Percentiles rank a stretch among this genome's conserved stretches.
Evolutionary conservation across 2,888 invertebrate species (phyloP).

Genomic region (Dione juno): DNA sequence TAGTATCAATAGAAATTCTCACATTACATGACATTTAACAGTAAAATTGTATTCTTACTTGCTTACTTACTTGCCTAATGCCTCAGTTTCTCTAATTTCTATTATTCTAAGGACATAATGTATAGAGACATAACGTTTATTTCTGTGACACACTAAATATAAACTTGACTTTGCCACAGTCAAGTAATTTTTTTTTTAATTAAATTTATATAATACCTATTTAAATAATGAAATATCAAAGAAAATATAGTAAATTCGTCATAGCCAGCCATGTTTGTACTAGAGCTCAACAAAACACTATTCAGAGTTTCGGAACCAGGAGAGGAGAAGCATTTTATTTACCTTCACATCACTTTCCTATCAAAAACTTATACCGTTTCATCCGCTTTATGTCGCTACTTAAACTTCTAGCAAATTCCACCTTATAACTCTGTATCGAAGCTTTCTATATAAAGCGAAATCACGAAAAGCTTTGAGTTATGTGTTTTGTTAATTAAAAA

Average conservation of each 20-base stretch:
- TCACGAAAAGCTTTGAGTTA: neutral
- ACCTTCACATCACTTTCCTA: slow-evolving; percentile 43
- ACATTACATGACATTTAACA: neutral
- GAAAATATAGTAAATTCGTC: neutral
- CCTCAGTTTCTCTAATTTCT: neutral
- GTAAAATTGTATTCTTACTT: no score
- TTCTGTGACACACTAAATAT: no score
- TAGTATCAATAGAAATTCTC: neutral
- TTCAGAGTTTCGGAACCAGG: slow-evolving; percentile 34
- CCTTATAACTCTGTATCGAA: slow-evolving; percentile 8
- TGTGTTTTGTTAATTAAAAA: neutral
- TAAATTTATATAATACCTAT: no score
- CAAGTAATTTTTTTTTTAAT: no score
- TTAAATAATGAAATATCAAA: no score
- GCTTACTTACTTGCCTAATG: no score
- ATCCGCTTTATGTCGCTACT: slow-evolving; percentile 41
- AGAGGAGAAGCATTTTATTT: slow-evolving; percentile 43
- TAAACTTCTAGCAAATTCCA: slow-evolving; percentile 36
- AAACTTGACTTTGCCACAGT: no score
- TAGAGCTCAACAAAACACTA: slow-evolving; percentile 30
- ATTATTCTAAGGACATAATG: neutral
- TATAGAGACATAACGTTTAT: neutral
- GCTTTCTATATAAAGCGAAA: slow-evolving; percentile 24
- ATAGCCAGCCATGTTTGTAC: slow-evolving; percentile 14
- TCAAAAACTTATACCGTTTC: slow-evolving; percentile 45